These are phyloP conservation scores for Hipposideros larvatus DNA, from an alignment of 2,797 vertebrate genomes.

Conservation along the genomic window DNA sequence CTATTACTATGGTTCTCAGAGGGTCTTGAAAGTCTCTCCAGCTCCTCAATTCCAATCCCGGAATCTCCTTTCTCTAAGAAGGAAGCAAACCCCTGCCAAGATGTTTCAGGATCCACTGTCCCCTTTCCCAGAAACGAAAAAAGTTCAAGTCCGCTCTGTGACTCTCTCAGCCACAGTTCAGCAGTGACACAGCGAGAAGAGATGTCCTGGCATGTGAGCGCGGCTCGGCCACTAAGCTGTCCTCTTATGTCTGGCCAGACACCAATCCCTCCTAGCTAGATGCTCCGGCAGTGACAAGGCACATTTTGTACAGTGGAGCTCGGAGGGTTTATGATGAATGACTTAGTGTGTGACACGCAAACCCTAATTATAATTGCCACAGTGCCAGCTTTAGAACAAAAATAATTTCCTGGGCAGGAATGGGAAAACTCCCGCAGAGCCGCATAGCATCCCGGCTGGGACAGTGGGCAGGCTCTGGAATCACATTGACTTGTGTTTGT, in stretches of 20 bases:
- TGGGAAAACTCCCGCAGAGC: neutral
- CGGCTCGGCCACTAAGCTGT: neutral
- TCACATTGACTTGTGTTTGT: neutral
- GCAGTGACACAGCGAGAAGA: neutral
- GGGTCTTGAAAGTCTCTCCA: neutral
- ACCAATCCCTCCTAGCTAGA: neutral
- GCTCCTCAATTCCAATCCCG: neutral
- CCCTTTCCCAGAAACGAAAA: neutral
- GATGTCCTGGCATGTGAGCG: neutral
- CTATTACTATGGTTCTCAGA: rapidly evolving
- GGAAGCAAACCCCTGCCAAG: neutral
- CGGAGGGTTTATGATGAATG: neutral
- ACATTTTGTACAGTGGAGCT: neutral
- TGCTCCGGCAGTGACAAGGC: neutral
- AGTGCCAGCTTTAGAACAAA: neutral
- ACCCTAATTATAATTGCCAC: neutral
- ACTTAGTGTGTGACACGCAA: neutral
- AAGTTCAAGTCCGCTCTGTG: neutral
- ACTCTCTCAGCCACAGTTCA: neutral
- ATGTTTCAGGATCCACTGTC: neutral
- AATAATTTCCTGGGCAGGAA: neutral
- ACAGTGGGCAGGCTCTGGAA: neutral
- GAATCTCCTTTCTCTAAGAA: neutral
- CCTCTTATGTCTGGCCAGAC: neutral
- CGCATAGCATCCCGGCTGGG: neutral